phyloP scores from a whole-genome alignment of 1,140 invertebrate genomes.

The Bombyx mandarina region DNA sequence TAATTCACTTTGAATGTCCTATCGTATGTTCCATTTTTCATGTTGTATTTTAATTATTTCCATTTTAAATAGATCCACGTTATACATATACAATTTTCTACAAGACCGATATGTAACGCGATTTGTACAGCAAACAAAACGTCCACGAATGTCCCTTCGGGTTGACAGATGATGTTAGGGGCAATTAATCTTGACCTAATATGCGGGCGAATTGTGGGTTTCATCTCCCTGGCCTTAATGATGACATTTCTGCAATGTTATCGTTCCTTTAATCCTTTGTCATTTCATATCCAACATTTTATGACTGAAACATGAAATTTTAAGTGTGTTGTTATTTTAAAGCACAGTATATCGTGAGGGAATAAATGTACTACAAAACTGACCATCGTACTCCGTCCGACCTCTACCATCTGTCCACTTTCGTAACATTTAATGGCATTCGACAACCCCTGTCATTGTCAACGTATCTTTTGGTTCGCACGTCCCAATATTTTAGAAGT shows the following conservation, averaged over 20 bases:
- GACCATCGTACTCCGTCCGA: constrained; percentile 7
- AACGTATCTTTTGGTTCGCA: constrained; percentile 26
- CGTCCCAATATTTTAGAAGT: constrained; percentile 34
- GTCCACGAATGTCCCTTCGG: constrained; percentile 34
- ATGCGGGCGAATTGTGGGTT: constrained; percentile 44
- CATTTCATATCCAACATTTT: no score
- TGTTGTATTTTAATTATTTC: no score
- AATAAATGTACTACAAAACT: constrained; percentile 5
- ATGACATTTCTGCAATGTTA: constrained; percentile 7
- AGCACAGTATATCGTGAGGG: no score
- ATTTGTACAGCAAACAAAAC: constrained; percentile 48
- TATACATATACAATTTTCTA: constrained; percentile 9
- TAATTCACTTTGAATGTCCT: no score
- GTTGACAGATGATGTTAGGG: constrained; percentile 52
- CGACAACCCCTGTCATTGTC: constrained; percentile 28
- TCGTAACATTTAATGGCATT: constrained; percentile 22
- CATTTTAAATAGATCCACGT: no score
- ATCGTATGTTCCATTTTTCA: no score
- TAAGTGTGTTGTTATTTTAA: no score
- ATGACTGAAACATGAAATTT: no score
- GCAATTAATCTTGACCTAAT: constrained; percentile 63
- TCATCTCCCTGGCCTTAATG: constrained; percentile 29
- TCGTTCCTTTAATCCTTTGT: no score
- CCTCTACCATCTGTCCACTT: constrained; percentile 16
- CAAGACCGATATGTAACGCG: constrained; percentile 28